phyloP scores from a whole-genome alignment of 64 coral and sea anemone species.

The Hydrozoanthus tunicans region DNA sequence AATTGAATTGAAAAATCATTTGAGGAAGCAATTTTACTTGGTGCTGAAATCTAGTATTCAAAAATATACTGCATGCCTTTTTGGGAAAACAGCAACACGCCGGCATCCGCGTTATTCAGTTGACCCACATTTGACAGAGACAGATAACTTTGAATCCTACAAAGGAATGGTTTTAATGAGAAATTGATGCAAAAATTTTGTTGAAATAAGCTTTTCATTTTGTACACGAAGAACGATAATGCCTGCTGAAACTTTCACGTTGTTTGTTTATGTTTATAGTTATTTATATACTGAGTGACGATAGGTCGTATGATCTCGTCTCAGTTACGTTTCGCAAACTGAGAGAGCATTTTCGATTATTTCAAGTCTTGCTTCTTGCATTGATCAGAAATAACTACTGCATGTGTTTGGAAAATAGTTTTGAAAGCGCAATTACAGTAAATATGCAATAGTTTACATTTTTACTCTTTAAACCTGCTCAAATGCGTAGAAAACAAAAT shows the following conservation, averaged over 20 bases:
- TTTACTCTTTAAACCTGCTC: neutral
- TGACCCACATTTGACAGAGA: too few species aligned
- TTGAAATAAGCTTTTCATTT: neutral
- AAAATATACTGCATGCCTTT: too few species aligned
- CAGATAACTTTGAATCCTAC: too few species aligned
- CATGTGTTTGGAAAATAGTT: neutral
- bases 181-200: too few species aligned
- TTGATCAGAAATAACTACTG: neutral
- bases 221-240: neutral
- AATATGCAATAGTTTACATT: neutral
- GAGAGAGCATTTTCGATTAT: neutral
- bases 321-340: neutral
- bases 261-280: neutral
- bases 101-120: too few species aligned
- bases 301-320: slow-evolving; percentile 15
- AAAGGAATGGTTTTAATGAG: too few species aligned
- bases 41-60: too few species aligned
- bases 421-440: neutral
- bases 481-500: neutral
- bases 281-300: neutral
- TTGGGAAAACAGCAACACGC: too few species aligned
- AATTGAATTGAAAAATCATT: too few species aligned
- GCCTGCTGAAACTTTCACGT: neutral
- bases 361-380: neutral
- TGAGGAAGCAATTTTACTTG: too few species aligned